Conservation (phyloP, 2,113 vertebrate genomes). For the Cephalopholis sonnerati region DNA sequence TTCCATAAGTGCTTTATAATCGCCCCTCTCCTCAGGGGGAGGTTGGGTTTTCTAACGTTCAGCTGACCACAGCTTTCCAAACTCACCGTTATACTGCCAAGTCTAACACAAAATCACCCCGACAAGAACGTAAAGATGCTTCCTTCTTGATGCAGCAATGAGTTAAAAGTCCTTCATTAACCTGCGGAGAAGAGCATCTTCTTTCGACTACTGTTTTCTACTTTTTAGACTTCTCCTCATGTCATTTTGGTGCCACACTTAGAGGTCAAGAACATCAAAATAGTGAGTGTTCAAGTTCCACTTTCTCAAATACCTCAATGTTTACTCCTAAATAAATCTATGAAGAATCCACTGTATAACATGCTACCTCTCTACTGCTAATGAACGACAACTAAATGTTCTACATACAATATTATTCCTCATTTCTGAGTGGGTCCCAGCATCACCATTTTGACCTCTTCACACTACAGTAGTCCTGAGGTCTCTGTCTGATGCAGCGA, state of each 20-base stretch:
- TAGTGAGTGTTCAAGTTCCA: neutral
- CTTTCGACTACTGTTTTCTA: neutral
- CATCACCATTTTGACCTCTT: conserved; percentile 10
- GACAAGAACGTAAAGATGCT: conserved; percentile 33
- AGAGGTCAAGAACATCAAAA: neutral
- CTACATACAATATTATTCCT: neutral
- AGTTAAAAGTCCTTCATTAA: conserved; percentile 14
- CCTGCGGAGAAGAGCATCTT: neutral
- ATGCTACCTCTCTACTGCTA: neutral
- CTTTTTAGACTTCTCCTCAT: neutral
- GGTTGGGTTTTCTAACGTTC: conserved; percentile 62
- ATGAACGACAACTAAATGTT: neutral
- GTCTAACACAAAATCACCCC: conserved; percentile 56
- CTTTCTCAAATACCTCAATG: conserved; percentile 6
- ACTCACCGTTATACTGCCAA: conserved; percentile 42
- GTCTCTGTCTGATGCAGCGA: neutral
- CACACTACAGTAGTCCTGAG: neutral
- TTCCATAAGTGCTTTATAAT: conserved; percentile 80
- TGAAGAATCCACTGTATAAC: neutral
- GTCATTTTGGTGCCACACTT: neutral
- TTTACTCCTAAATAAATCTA: neutral
- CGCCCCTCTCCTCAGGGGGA: conserved; percentile 60
- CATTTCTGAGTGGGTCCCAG: neutral
- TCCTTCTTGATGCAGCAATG: conserved; percentile 9
- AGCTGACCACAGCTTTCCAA: conserved; percentile 66